These are phyloP conservation scores for Brachyptera putata DNA, from an alignment of 2,888 invertebrate genomes.

Conservation along the genomic window DNA sequence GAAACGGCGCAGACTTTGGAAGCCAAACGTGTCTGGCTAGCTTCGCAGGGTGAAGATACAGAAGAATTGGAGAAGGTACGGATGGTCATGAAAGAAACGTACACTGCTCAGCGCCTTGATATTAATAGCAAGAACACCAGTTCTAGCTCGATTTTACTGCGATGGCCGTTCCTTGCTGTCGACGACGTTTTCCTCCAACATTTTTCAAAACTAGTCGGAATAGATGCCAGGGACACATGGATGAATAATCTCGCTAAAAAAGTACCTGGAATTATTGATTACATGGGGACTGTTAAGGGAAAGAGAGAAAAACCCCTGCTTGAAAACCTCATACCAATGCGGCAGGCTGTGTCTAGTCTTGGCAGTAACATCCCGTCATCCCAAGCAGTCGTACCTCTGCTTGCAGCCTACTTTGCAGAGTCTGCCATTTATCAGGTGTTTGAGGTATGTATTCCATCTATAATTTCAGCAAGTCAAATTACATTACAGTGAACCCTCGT, in stretches of 20 bases:
- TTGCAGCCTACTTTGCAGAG: background rate
- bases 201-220: background rate
- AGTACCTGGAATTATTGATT: background rate
- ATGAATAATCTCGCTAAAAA: background rate
- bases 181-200: background rate
- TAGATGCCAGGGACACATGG: background rate
- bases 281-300: background rate
- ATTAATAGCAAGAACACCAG: background rate
- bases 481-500: no score
- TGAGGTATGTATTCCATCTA: no score
- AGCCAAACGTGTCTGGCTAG: no score
- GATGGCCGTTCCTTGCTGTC: background rate
- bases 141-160: background rate
- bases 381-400: background rate
- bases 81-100: background rate
- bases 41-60: no score
- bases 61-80: background rate
- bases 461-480: no score
- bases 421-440: no score
- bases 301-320: background rate
- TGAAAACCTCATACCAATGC: background rate
- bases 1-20: no score
- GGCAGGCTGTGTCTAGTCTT: background rate
- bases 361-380: background rate
- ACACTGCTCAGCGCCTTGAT: background rate